Percentiles rank a stretch among this genome's conserved stretches.
Conservation (phyloP, 2,888 invertebrate genomes). For the Ellobium chinense region DNA sequence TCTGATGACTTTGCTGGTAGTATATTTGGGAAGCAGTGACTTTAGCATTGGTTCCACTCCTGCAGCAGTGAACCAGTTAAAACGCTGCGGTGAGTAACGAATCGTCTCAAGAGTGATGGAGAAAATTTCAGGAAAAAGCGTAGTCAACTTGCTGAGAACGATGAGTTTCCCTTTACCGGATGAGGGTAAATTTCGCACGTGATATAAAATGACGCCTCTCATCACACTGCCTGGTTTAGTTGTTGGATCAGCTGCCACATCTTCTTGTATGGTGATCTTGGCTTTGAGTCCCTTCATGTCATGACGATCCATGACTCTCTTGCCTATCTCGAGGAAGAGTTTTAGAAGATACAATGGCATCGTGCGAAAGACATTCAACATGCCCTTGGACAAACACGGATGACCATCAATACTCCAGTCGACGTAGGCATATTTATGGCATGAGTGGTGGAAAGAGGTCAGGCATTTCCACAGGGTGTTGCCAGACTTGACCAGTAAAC, state of each 20-base stretch:
- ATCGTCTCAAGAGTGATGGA: conserved; percentile 8
- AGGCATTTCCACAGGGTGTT: conserved; percentile 51
- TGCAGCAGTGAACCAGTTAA: background rate
- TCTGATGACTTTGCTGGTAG: background rate
- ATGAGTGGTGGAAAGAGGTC: conserved; percentile 31
- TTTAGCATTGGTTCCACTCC: background rate
- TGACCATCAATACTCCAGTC: conserved; percentile 11
- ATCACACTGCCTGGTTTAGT: background rate
- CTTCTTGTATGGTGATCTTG: background rate
- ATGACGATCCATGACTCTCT: conserved; percentile 14
- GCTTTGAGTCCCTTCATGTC: conserved; percentile 21
- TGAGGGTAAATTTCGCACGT: background rate
- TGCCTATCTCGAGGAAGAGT: conserved; percentile 32
- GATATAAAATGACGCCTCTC: conserved; percentile 1
- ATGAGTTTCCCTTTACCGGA: conserved; percentile 14
- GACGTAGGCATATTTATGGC: conserved; percentile 45
- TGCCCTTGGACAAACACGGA: conserved; percentile 33
- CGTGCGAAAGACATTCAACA: conserved; percentile 10
- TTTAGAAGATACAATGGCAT: conserved; percentile 29
- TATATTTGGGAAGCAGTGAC: background rate
- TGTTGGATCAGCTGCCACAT: too few species aligned
- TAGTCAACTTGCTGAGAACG: conserved; percentile 30
- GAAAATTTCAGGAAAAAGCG: conserved; percentile 29
- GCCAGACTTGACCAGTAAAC: conserved; percentile 39
- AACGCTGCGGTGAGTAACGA: background rate